Conservation (phyloP, 2,888 invertebrate species). For the Metallyticus violacea region DNA sequence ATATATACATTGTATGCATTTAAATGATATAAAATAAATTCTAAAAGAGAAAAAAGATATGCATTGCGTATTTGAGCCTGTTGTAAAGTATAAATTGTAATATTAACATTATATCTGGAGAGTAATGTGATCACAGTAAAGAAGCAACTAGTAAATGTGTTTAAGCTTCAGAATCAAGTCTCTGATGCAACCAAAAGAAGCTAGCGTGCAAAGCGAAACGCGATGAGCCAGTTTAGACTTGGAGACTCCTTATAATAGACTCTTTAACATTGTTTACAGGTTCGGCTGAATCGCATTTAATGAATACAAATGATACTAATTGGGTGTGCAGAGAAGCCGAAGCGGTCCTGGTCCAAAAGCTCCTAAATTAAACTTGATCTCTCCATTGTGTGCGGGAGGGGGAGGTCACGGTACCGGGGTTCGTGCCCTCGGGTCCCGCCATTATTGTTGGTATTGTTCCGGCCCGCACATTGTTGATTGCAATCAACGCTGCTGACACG, state of each 20-base stretch:
- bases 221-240: not conserved
- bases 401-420: slow-evolving; percentile 1
- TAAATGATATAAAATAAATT: too few species aligned
- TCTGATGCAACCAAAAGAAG: too few species aligned
- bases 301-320: slow-evolving; percentile 15
- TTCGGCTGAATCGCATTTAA: slow-evolving; percentile 3
- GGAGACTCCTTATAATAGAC: not conserved
- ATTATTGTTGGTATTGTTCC: slow-evolving; percentile 16
- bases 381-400: not conserved
- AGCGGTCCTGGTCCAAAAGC: not conserved
- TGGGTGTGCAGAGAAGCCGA: not conserved
- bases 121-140: too few species aligned
- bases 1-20: too few species aligned
- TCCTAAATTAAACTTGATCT: not conserved
- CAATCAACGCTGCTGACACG: not conserved
- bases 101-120: too few species aligned
- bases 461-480: not conserved
- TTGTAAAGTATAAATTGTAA: too few species aligned
- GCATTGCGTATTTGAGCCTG: too few species aligned
- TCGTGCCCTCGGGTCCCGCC: not conserved
- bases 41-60: too few species aligned
- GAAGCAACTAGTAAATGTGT: too few species aligned
- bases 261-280: slow-evolving; percentile 4
- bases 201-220: too few species aligned
- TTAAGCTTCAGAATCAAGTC: too few species aligned